Evolutionary conservation across 2,888 invertebrate genomes (phyloP).

Genomic region (Schizotus pectinicornis): DNA sequence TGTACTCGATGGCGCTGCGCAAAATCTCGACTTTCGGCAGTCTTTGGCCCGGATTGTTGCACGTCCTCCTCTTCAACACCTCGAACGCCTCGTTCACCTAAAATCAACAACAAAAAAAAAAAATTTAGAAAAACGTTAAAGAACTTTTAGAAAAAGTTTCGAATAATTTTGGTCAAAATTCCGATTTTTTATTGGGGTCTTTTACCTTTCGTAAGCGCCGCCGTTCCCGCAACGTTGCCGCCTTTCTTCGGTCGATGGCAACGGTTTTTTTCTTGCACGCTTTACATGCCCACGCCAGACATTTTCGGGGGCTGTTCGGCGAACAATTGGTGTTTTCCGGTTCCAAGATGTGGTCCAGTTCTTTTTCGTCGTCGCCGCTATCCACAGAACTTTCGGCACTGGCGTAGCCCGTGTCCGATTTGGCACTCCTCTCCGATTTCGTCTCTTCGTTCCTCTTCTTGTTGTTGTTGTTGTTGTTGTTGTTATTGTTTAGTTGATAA

Average conservation of each 20-base stretch:
- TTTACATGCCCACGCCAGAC: conserved; percentile 96
- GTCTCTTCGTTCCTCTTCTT: neutral
- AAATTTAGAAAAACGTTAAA: neutral
- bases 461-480: neutral
- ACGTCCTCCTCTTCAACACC: conserved; percentile 87
- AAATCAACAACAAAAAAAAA: conserved; percentile 25
- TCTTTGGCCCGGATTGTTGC: conserved; percentile 94
- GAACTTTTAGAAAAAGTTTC: no score
- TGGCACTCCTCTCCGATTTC: conserved; percentile 8
- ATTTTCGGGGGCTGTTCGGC: conserved; percentile 69
- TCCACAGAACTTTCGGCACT: conserved; percentile 54
- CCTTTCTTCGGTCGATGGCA: conserved; percentile 94
- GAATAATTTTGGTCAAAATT: no score
- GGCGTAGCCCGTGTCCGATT: conserved; percentile 51
- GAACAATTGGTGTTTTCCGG: conserved; percentile 52
- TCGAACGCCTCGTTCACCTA: conserved; percentile 99
- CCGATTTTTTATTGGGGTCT: no score
- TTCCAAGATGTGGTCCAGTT: conserved; percentile 57
- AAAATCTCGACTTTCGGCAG: conserved; percentile 98
- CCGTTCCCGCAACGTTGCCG: conserved; percentile 94
- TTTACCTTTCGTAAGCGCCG: conserved; percentile 89
- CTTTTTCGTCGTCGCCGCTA: conserved; percentile 54
- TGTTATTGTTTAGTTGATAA: conserved; percentile 1
- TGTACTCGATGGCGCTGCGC: conserved; percentile 96
- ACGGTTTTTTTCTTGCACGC: conserved; percentile 97